Conservation (phyloP, 1,140 invertebrate genomes). For the Bombus pyrosoma region DNA sequence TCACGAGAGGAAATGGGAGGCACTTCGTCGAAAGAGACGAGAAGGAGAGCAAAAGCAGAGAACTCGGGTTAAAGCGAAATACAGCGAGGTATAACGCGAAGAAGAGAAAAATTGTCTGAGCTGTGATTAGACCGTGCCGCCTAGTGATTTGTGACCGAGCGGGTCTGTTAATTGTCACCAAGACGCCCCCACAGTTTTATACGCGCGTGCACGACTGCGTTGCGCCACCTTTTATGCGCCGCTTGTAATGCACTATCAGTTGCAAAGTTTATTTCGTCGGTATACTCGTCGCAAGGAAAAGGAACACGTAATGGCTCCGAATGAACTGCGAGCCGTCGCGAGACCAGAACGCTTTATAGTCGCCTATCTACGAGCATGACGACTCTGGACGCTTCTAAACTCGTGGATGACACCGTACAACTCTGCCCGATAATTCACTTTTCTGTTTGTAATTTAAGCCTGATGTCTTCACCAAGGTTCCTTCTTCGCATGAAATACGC, state of each 20-base stretch:
- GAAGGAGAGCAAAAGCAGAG: background rate
- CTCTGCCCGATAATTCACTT: slow-evolving; percentile 12
- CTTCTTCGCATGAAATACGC: background rate
- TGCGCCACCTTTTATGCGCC: slow-evolving; percentile 68
- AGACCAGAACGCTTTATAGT: slow-evolving; percentile 38
- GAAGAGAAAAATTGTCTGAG: slow-evolving; percentile 46
- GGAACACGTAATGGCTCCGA: slow-evolving; percentile 43
- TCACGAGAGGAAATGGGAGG: background rate
- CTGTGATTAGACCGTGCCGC: slow-evolving; percentile 77
- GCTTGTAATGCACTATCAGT: slow-evolving; percentile 64
- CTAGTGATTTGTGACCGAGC: slow-evolving; percentile 76
- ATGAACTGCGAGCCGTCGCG: background rate
- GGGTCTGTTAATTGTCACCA: slow-evolving; percentile 78
- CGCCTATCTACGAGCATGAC: slow-evolving; percentile 28
- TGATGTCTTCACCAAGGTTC: slow-evolving; percentile 20
- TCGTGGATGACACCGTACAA: slow-evolving; percentile 18
- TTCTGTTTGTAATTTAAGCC: slow-evolving; percentile 11
- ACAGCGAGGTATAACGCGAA: slow-evolving; percentile 27
- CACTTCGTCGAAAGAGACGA: background rate
- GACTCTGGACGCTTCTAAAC: slow-evolving; percentile 21
- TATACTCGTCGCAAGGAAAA: slow-evolving; percentile 27
- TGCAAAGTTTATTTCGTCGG: slow-evolving; percentile 52
- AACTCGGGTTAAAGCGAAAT: slow-evolving; percentile 20
- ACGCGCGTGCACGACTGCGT: slow-evolving; percentile 4
- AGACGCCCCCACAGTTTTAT: slow-evolving; percentile 69